Percentiles rank a stretch among this genome's conserved stretches.
phyloP scores from a whole-genome alignment of 2,888 invertebrate genomes.

The Sphecodes monilicornis region DNA sequence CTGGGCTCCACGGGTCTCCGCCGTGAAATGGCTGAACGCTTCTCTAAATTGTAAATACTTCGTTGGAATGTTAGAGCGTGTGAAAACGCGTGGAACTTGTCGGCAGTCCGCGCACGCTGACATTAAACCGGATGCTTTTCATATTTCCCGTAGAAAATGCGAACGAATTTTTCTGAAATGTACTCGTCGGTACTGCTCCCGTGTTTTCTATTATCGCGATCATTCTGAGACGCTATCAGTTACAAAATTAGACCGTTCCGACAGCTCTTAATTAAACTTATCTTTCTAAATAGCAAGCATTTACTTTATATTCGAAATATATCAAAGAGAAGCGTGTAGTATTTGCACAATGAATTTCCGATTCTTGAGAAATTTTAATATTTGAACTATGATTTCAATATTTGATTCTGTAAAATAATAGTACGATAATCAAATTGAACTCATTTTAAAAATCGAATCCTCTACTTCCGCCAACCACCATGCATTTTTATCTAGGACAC shows the following conservation, averaged over 20 bases:
- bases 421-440: too few species aligned
- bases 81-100: background rate
- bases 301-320: background rate
- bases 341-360: too few species aligned
- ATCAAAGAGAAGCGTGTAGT: background rate
- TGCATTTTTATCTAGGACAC: too few species aligned
- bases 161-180: background rate
- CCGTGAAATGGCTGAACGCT: constrained; percentile 7
- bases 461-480: too few species aligned
- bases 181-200: background rate
- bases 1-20: background rate
- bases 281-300: background rate
- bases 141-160: background rate
- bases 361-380: too few species aligned
- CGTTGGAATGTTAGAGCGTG: background rate
- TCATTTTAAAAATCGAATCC: too few species aligned
- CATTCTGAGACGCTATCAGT: background rate
- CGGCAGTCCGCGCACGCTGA: background rate
- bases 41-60: constrained; percentile 21
- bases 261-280: background rate
- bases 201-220: background rate
- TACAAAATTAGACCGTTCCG: background rate
- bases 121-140: background rate
- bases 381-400: too few species aligned
- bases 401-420: too few species aligned